Evolutionary conservation across 2,113 vertebrate genomes (phyloP), one percentile per base, ranked within the genome.

Genomic region (Syrrhaptes paradoxus): DNA sequence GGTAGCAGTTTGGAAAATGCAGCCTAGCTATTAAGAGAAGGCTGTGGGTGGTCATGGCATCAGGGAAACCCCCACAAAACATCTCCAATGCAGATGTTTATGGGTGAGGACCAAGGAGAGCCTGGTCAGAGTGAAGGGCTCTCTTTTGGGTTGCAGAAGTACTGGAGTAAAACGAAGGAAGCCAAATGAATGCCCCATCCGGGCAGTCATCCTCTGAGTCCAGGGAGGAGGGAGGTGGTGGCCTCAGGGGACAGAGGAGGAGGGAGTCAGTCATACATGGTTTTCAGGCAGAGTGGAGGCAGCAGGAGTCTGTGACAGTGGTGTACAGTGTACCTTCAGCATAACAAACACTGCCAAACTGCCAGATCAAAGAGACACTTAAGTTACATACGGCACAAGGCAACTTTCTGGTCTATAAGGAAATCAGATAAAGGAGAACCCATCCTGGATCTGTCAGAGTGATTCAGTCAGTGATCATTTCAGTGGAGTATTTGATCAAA

Each of bases 401-500:
- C 70, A 95, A 81, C 61, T 92, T 93, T 70, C 73, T 76, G 57
- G 74, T 90, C 86, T 89, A 38, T 70, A 73, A 94, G 84, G 66
- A 89, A 89, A 73, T 57, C 45, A 89, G 77, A 41, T 73, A 54
- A 85, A 92, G 88, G 54, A 94, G 57, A 94, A 92, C 11, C 80
- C 66, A 89, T 31, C 61, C 73, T 72, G 31, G 48, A 87, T 89
- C 76, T 94, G 86, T 87, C 95, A 92, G 89, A 29, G 3, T 68
- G 86, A 90, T 90, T 94, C 76, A 93, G 88, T 29, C 83, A 72
- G 58, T 82, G 90, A 92, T 94, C 93, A 87, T 94, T 96, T 90
- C 86, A 72, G 62, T 85, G 54, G 70, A 92, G 80, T 66, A 73
- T 85, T 81, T 95, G 93, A 95, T 94, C 96, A 93, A 94, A 96